Evolutionary conservation across 1,140 invertebrate genomes (phyloP).

Genomic region (Matsumurasca onukii): DNA sequence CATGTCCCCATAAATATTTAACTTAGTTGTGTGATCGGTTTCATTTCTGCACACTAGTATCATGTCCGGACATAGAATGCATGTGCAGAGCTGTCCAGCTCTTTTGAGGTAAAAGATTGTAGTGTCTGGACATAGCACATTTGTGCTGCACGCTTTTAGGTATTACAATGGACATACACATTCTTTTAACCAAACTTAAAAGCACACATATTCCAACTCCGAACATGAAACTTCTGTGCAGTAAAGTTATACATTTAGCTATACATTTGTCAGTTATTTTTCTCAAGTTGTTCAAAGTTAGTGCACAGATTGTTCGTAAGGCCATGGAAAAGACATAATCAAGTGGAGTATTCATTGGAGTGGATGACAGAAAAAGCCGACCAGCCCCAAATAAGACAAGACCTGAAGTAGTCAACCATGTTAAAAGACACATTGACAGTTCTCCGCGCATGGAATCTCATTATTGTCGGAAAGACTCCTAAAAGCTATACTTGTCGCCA

Average conservation of each 20-base stretch:
- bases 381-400: slow-evolving; percentile 26
- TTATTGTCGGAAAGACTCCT: slow-evolving; percentile 39
- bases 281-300: too few relatives aligned
- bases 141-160: too few relatives aligned
- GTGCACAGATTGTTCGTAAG: slow-evolving; percentile 25
- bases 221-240: too few relatives aligned
- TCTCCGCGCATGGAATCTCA: slow-evolving; percentile 40
- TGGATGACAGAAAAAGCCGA: slow-evolving; percentile 17
- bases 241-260: too few relatives aligned
- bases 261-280: too few relatives aligned
- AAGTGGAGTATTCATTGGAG: slow-evolving; percentile 18
- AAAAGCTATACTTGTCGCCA: slow-evolving; percentile 38
- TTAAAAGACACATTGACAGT: slow-evolving; percentile 38
- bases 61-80: slow-evolving; percentile 1
- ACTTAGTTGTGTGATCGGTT: too few relatives aligned
- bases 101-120: too few relatives aligned
- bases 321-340: slow-evolving; percentile 15
- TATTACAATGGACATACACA: too few relatives aligned
- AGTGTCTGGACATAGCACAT: too few relatives aligned
- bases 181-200: too few relatives aligned
- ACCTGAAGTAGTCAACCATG: slow-evolving; percentile 29
- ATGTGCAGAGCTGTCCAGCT: slow-evolving; percentile 16
- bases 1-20: too few relatives aligned
- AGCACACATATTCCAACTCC: too few relatives aligned
- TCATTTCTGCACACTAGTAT: background rate